phyloP scores from a whole-genome alignment of 1,140 invertebrate genomes.

The Bicyclus anynana region DNA sequence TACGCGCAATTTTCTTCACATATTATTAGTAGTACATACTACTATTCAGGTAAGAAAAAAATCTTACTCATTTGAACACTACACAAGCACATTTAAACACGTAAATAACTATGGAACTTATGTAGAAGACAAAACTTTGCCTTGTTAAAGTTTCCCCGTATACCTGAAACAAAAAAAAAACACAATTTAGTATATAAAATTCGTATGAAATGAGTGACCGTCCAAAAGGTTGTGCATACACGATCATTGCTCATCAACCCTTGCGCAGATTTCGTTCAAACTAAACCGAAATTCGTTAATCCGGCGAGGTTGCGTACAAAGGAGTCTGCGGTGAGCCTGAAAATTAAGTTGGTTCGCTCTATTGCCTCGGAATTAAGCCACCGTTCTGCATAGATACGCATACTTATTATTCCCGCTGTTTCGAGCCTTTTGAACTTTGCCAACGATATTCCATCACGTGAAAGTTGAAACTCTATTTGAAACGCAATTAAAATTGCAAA shows the following conservation, averaged over 20 bases:
- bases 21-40: no score
- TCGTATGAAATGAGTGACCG: background rate
- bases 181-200: no score
- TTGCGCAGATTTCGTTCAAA: constrained; percentile 23
- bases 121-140: no score
- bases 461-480: background rate
- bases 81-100: no score
- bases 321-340: constrained; percentile 65
- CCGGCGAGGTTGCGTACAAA: constrained; percentile 57
- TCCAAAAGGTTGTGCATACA: background rate
- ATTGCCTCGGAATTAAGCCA: constrained; percentile 65
- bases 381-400: constrained; percentile 22
- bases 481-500: background rate
- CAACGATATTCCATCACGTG: background rate
- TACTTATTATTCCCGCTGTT: constrained; percentile 13
- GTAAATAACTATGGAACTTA: no score
- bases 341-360: constrained; percentile 70
- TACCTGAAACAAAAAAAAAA: no score
- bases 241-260: constrained; percentile 22
- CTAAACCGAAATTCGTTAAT: constrained; percentile 58
- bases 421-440: constrained; percentile 11
- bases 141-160: no score
- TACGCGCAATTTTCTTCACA: no score
- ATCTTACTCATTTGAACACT: no score
- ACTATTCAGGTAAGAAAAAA: no score